These are phyloP conservation scores for Danionella cerebrum DNA, from an alignment of 2,113 vertebrate species.

Conservation along the genomic window DNA sequence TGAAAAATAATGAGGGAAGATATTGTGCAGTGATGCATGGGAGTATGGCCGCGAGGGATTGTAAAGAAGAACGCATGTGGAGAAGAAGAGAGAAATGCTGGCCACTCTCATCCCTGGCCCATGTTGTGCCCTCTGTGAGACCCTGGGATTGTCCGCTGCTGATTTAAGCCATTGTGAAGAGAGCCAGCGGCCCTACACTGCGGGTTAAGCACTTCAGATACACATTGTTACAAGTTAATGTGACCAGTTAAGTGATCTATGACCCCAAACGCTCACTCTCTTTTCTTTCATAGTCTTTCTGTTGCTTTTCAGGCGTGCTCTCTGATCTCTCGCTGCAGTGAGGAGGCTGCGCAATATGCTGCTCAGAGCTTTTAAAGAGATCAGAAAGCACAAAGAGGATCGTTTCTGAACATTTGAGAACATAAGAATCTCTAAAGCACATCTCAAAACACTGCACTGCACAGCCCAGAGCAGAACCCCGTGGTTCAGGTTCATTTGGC, in stretches of 20 bases:
- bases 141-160: background rate
- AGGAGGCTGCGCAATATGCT: constrained; percentile 11
- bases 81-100: background rate
- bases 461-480: too few species aligned
- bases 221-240: constrained; percentile 59
- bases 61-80: background rate
- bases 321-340: constrained; percentile 32
- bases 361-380: constrained; percentile 12
- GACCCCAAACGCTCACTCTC: constrained; percentile 34
- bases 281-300: constrained; percentile 5
- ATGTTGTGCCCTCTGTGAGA: background rate
- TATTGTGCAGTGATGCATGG: constrained; percentile 11
- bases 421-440: background rate
- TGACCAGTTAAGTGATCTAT: constrained; percentile 53
- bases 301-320: constrained; percentile 29
- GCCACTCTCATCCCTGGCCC: background rate
- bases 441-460: background rate
- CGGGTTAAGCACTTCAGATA: constrained; percentile 47
- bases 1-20: constrained; percentile 12
- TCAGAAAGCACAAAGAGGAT: background rate
- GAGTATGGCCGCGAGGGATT: background rate
- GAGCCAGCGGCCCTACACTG: constrained; percentile 25
- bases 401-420: background rate
- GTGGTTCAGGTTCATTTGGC: too few species aligned
- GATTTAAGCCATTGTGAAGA: constrained; percentile 48